Base-by-base conservation (phyloP, 2,888 invertebrate species). In the Chloromyia formosa region DNA sequence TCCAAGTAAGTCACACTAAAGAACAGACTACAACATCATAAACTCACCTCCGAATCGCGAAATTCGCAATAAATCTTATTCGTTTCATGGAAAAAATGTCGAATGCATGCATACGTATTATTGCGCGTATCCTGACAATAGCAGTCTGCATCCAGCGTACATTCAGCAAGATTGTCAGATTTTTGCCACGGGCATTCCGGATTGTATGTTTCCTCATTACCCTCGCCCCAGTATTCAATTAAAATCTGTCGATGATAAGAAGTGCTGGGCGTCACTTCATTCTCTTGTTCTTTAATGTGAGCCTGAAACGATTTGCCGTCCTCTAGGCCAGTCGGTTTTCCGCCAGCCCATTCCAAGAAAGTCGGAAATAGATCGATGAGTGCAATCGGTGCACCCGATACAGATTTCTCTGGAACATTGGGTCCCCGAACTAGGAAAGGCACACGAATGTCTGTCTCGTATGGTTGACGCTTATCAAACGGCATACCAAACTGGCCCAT, bases 401-500 rank as follows among this genome's bases (percentile, higher is more conserved):
- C 80, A 0, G 83, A 81, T 68, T 88, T 88, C 35, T 84, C 84
- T 12, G 81, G 80, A 12, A 95, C 85, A 1, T 87, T 87, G 0
- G 96, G 96, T 0, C 95, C 96, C 61, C 91, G 87, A 1, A 97
- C 89, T 62, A 95, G 81, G 3, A 97, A 86, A 0, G 96, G 96
- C 0, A 97, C 91, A 79, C 91, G 89, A 58, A 96, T 91, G 81
- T 97, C 97, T 0, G 94, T 92, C 82, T 97, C 95, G 84, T 97
- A 97, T 0, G 94, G 93, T 80, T 95, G 95, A 1, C 96, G 87
- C 82, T 97, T 97, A 84, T 97, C 96, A 86, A 91, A 91, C 0
- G 95, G 93, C 86, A 94, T 90, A 1, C 93, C 90, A 85, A 95
- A 96, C 86, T 96, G 96, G 12, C 96, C 95, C 79, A 96, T 87